A percentile compares a stretch with the other conserved stretches of the same genome.
phyloP scores from a whole-genome alignment of 2,888 invertebrate species.

The Orthosia cruda region DNA sequence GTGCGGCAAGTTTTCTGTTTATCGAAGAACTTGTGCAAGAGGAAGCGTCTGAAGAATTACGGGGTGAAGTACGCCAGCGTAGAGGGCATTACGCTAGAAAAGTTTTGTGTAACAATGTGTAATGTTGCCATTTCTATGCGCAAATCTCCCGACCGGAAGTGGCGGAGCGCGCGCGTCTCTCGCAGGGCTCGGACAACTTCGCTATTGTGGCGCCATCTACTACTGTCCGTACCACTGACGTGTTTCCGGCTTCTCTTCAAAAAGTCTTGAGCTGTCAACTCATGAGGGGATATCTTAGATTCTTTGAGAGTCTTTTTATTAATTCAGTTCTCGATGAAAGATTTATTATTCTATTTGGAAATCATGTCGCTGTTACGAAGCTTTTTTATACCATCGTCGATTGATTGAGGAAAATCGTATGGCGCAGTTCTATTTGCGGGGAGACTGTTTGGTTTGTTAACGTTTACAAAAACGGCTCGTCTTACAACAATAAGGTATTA shows the following conservation, averaged over 20 bases:
- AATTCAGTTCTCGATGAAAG: slow-evolving; percentile 79
- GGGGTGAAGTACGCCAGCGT: slow-evolving; percentile 82
- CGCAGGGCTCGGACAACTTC: slow-evolving; percentile 82
- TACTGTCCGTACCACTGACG: slow-evolving; percentile 89
- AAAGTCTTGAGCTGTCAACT: slow-evolving; percentile 89
- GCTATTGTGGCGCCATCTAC: slow-evolving; percentile 90
- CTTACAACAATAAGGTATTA: slow-evolving; percentile 20
- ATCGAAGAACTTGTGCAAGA: slow-evolving; percentile 81
- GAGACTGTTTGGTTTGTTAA: slow-evolving; percentile 34
- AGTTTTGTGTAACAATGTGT: slow-evolving; percentile 90
- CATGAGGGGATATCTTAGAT: slow-evolving; percentile 86
- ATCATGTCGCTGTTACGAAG: slow-evolving; percentile 34
- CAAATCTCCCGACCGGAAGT: slow-evolving; percentile 86
- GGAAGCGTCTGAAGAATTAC: slow-evolving; percentile 83
- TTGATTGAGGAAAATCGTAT: slow-evolving; percentile 42
- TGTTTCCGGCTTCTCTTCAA: slow-evolving; percentile 90
- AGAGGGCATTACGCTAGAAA: slow-evolving; percentile 87
- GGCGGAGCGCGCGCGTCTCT: slow-evolving; percentile 77
- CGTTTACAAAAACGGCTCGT: slow-evolving; percentile 5
- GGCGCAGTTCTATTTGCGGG: slow-evolving; percentile 20
- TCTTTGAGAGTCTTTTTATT: slow-evolving; percentile 89
- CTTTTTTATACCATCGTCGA: slow-evolving; percentile 25
- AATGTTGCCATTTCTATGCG: slow-evolving; percentile 91
- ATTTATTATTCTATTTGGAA: slow-evolving; percentile 83
- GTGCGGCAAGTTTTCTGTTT: slow-evolving; percentile 79